Conservation (phyloP, 2,113 vertebrate species). For the Actinemys pallida region DNA sequence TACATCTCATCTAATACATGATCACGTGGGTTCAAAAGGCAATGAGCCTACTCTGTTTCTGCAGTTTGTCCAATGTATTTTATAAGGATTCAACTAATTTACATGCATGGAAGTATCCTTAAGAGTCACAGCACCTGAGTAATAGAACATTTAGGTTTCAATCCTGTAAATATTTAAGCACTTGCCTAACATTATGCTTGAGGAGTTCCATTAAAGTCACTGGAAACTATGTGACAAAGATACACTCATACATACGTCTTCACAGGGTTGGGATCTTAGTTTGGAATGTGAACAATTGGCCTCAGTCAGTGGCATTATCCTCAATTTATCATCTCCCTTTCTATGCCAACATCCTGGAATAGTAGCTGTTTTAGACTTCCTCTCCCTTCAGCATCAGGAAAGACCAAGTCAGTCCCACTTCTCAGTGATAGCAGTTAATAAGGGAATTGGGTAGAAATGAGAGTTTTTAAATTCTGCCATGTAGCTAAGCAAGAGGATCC, state of each 20-base stretch:
- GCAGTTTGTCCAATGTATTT: neutral
- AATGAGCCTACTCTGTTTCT: neutral
- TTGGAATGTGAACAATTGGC: neutral
- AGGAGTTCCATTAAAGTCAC: neutral
- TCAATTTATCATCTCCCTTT: neutral
- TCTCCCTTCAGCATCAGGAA: neutral
- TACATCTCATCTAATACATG: neutral
- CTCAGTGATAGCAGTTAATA: neutral
- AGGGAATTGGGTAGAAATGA: neutral
- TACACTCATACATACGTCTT: rapidly evolving
- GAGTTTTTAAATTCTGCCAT: neutral
- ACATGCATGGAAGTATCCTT: neutral
- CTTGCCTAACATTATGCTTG: neutral
- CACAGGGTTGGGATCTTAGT: neutral
- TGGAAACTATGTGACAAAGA: neutral
- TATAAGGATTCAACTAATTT: too few species aligned
- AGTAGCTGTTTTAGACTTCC: neutral
- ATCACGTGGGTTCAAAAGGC: neutral
- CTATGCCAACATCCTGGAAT: neutral
- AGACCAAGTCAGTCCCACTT: neutral
- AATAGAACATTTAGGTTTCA: neutral
- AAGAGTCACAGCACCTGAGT: neutral
- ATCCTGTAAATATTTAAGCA: neutral
- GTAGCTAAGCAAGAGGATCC: neutral
- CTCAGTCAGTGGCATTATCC: neutral